A percentile compares a stretch with the other conserved stretches of the same genome.
Conservation (phyloP, 1,140 invertebrate genomes). For the Charaxes varanes region DNA sequence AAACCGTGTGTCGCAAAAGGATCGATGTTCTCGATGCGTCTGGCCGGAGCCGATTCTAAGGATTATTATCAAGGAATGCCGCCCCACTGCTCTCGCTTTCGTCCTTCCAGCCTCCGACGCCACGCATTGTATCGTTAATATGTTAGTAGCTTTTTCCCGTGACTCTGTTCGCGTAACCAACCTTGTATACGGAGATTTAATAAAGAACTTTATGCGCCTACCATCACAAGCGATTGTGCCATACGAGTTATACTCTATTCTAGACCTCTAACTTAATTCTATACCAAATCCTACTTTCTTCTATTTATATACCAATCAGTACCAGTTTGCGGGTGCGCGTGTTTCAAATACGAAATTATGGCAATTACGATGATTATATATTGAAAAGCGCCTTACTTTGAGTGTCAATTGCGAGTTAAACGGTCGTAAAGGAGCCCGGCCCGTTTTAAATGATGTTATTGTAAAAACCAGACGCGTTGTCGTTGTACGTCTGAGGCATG, state of each 20-base stretch:
- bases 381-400: slow-evolving; percentile 7
- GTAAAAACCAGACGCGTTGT: slow-evolving; percentile 15
- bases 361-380: too few species aligned
- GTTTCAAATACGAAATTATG: too few species aligned
- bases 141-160: too few species aligned
- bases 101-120: slow-evolving; percentile 25
- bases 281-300: too few species aligned
- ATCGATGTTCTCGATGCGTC: slow-evolving; percentile 39
- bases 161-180: too few species aligned
- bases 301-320: too few species aligned
- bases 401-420: slow-evolving; percentile 19
- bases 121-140: slow-evolving; percentile 43
- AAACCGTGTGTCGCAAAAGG: slow-evolving; percentile 41
- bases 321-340: too few species aligned
- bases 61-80: slow-evolving; percentile 64
- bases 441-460: not conserved
- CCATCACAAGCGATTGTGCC: too few species aligned
- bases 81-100: slow-evolving; percentile 56
- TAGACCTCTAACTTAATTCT: too few species aligned
- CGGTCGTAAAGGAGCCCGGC: slow-evolving; percentile 3
- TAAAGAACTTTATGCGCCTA: too few species aligned
- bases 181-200: too few species aligned
- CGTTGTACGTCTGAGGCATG: slow-evolving; percentile 17
- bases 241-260: too few species aligned
- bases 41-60: slow-evolving; percentile 42